Conservation (phyloP, 2,113 vertebrate species). For the Rhabdornis inornatus region DNA sequence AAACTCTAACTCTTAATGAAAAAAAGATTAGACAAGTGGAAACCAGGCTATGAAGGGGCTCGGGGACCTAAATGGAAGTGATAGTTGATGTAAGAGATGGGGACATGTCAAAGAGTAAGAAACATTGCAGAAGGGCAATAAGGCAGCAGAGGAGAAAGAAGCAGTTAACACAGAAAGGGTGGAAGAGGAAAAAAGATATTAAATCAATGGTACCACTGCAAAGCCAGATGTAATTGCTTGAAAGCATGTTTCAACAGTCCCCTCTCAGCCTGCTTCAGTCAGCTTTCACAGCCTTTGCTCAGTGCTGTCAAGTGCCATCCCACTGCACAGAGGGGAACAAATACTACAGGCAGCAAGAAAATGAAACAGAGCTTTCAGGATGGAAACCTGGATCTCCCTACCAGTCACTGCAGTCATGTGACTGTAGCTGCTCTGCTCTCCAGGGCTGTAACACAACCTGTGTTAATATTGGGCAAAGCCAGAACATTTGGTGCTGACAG, state of each 20-base stretch:
- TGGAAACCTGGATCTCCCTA: not conserved
- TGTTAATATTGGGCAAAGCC: not conserved
- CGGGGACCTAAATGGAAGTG: not conserved
- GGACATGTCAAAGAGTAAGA: not conserved
- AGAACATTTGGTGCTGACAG: not conserved
- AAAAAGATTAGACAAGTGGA: constrained; percentile 28
- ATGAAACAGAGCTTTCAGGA: not conserved
- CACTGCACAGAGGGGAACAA: not conserved
- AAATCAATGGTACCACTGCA: not conserved
- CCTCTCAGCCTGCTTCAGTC: not conserved
- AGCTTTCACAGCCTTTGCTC: not conserved
- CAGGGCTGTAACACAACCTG: not conserved
- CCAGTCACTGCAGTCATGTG: not conserved
- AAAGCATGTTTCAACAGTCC: not conserved
- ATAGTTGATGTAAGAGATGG: constrained; percentile 8
- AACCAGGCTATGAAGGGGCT: not conserved
- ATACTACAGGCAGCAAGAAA: not conserved
- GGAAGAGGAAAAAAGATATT: not conserved
- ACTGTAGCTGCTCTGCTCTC: not conserved
- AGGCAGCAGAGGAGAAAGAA: not conserved
- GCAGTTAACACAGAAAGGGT: not conserved
- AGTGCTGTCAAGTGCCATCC: not conserved
- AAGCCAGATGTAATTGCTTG: not conserved
- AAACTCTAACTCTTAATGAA: constrained; percentile 5
- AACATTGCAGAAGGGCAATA: not conserved